Evolutionary conservation across 2,888 invertebrate species (phyloP).

Genomic region (Griposia aprilina): DNA sequence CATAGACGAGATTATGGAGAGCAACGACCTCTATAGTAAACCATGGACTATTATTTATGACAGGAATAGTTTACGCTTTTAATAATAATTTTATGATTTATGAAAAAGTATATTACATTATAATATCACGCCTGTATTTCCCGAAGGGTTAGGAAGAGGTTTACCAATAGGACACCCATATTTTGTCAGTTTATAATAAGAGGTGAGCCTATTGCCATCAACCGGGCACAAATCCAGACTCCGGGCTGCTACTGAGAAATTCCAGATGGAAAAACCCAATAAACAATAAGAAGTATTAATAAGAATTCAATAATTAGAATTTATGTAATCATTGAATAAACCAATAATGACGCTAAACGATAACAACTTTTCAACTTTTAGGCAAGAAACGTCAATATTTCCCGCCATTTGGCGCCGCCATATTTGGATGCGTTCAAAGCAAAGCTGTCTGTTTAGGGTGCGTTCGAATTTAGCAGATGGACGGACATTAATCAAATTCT

Average conservation of each 20-base stretch:
- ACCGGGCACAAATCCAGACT: neutral
- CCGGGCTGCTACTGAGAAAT: neutral
- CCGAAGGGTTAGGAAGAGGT: too few relatives aligned
- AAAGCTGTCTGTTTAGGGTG: constrained; percentile 24
- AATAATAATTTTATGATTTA: neutral
- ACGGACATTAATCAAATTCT: constrained; percentile 27
- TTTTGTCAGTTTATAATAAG: too few relatives aligned
- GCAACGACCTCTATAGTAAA: constrained; percentile 26
- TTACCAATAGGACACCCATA: too few relatives aligned
- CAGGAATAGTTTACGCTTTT: neutral
- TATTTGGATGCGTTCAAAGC: constrained; percentile 45
- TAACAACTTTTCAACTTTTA: constrained; percentile 5
- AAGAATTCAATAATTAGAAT: neutral
- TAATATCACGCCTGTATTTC: too few relatives aligned
- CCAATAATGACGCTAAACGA: neutral
- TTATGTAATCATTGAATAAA: neutral
- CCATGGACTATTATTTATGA: constrained; percentile 5
- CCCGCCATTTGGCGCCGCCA: constrained; percentile 44
- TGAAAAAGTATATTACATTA: neutral
- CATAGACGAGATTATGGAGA: constrained; percentile 39
- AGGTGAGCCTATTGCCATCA: too few relatives aligned
- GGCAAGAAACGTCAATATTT: constrained; percentile 44
- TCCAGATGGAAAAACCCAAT: neutral
- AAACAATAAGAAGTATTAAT: neutral
- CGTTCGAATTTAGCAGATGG: constrained; percentile 28